Evolutionary conservation across 2,888 invertebrate species (phyloP).

Genomic region (Eupithecia pulchellata): DNA sequence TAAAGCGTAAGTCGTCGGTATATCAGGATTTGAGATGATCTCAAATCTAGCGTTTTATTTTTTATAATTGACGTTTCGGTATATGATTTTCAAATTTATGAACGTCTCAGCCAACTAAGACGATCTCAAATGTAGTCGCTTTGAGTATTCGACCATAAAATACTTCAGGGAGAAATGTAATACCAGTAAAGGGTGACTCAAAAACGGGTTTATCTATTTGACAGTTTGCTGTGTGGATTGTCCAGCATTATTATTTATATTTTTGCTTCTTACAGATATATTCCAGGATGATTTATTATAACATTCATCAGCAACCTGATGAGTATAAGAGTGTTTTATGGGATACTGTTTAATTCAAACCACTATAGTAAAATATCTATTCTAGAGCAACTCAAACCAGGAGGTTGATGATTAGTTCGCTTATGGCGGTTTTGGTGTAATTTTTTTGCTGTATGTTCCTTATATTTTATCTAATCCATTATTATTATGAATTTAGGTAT

Average conservation of each 20-base stretch:
- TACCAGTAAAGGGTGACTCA: neutral
- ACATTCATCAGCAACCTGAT: constrained; percentile 7
- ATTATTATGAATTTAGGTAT: too few species aligned
- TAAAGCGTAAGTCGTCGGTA: too few species aligned
- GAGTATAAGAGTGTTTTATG: constrained; percentile 5
- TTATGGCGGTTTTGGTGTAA: neutral
- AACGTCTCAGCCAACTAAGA: too few species aligned
- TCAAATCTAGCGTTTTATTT: too few species aligned
- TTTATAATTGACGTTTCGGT: too few species aligned
- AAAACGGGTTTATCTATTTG: too few species aligned
- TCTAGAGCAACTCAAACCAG: neutral
- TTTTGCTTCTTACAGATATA: neutral
- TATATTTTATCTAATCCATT: neutral
- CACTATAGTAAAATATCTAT: neutral
- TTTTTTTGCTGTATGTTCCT: neutral
- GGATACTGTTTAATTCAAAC: constrained; percentile 2
- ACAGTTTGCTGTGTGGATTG: too few species aligned
- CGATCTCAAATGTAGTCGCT: too few species aligned
- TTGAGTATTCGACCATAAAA: too few species aligned
- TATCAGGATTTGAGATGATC: too few species aligned
- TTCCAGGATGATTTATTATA: neutral
- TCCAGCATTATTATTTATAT: neutral
- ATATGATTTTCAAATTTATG: too few species aligned
- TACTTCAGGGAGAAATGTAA: neutral
- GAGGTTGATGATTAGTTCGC: neutral